Conservation (phyloP, 2,797 vertebrate genomes). For the Odontamblyopus lacepedii region DNA sequence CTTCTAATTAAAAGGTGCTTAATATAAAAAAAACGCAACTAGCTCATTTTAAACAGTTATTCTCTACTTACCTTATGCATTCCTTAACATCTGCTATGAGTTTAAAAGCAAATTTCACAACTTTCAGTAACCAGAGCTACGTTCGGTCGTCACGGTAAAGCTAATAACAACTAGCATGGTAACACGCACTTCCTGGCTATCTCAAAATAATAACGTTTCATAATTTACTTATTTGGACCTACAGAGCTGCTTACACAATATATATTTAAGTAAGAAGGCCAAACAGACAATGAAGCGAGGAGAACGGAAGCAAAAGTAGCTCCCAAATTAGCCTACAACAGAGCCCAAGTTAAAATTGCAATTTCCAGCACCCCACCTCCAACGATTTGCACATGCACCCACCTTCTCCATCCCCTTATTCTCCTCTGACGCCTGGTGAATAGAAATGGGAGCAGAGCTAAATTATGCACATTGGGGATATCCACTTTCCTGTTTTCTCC, state of each 20-base stretch:
- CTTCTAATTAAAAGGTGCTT: too few species aligned
- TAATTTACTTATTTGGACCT: too few species aligned
- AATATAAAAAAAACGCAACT: too few species aligned
- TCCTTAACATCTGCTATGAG: too few species aligned
- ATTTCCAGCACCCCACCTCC: conserved; percentile 15
- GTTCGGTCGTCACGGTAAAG: too few species aligned
- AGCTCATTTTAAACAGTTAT: too few species aligned
- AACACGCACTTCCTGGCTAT: too few species aligned
- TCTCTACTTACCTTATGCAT: too few species aligned
- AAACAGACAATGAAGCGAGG: not conserved
- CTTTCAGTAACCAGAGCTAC: too few species aligned
- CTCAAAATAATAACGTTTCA: too few species aligned
- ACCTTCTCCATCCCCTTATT: conserved; percentile 15
- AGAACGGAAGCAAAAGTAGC: conserved; percentile 16
- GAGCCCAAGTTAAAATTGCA: conserved; percentile 12
- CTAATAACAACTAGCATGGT: too few species aligned
- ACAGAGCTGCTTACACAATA: not conserved
- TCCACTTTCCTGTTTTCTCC: conserved; percentile 78
- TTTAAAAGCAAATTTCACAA: too few species aligned
- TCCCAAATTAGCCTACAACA: conserved; percentile 2
- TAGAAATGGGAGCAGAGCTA: conserved; percentile 69
- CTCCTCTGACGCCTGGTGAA: conserved; percentile 53
- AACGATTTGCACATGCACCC: conserved; percentile 2
- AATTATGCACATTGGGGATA: conserved; percentile 80
- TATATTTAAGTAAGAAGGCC: not conserved